Evolutionary conservation across 2,113 vertebrate genomes (phyloP).

Genomic region (Gymnarchus niloticus): DNA sequence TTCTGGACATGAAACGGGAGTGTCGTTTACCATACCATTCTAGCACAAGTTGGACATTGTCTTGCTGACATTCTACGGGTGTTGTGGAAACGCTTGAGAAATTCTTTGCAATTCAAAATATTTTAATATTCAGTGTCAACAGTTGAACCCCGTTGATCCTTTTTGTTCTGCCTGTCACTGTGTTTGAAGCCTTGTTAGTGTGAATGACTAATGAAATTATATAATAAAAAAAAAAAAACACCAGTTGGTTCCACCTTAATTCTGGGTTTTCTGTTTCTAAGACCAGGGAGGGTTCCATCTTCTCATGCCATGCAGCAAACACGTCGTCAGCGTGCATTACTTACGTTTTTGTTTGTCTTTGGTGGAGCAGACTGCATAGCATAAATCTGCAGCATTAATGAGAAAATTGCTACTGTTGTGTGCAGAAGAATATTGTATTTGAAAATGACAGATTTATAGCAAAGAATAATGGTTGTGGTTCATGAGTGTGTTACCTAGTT

Average conservation of each 20-base stretch:
- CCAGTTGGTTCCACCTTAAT: background rate
- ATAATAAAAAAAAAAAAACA: too few species aligned
- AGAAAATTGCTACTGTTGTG: background rate
- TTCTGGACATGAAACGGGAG: background rate
- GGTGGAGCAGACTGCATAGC: background rate
- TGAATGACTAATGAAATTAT: too few species aligned
- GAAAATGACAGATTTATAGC: background rate
- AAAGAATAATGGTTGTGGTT: background rate
- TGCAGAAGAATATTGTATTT: background rate
- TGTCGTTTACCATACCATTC: background rate
- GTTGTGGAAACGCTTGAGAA: background rate
- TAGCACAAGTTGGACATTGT: background rate
- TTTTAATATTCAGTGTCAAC: background rate
- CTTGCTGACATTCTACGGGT: background rate
- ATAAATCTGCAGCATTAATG: background rate
- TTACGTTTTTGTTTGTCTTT: background rate
- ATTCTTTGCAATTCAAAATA: background rate
- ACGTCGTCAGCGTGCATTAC: background rate
- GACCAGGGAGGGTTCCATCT: background rate
- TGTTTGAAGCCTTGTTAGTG: background rate
- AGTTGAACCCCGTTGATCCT: background rate
- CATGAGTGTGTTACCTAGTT: background rate
- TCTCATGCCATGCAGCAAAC: background rate
- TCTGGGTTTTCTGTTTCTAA: background rate
- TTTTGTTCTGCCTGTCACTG: background rate